Conservation (phyloP, 2,797 vertebrate species). For the Pseudochirops cupreus region DNA sequence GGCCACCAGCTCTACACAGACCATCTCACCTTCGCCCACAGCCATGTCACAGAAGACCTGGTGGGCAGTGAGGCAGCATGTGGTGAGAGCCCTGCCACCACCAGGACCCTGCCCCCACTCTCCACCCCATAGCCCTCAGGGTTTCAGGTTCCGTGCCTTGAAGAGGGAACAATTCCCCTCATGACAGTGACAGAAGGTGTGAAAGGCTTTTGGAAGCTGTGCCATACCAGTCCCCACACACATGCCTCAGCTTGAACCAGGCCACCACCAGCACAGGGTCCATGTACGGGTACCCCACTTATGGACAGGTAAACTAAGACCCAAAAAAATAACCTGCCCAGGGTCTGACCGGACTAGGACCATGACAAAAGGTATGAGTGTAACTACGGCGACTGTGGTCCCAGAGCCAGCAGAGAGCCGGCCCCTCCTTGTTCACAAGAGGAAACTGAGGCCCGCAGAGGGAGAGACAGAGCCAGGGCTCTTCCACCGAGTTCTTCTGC, state of each 20-base stretch:
- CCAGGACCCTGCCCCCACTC: fast-evolving
- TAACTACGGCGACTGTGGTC: neutral
- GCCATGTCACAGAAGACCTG: conserved; percentile 99
- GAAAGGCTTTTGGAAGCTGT: no score
- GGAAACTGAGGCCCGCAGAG: neutral
- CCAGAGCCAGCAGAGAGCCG: neutral
- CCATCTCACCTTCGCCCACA: conserved; percentile 98
- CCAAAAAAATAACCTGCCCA: no score
- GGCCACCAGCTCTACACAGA: conserved; percentile 98
- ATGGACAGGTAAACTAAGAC: neutral
- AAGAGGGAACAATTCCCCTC: neutral
- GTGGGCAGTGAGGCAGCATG: fast-evolving
- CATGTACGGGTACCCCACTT: no score
- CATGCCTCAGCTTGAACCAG: no score
- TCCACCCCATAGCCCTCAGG: no score
- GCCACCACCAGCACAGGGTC: neutral
- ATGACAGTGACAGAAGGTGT: neutral
- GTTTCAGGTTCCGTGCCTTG: neutral
- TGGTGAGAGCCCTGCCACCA: fast-evolving
- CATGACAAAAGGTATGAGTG: neutral
- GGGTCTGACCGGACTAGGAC: no score
- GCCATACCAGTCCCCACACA: neutral
- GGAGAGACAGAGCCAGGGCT: no score
- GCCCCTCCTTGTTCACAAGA: neutral
- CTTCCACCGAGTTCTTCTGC: no score